Conservation (phyloP, 2,113 vertebrate genomes). For the Oreotrochilus melanogaster region DNA sequence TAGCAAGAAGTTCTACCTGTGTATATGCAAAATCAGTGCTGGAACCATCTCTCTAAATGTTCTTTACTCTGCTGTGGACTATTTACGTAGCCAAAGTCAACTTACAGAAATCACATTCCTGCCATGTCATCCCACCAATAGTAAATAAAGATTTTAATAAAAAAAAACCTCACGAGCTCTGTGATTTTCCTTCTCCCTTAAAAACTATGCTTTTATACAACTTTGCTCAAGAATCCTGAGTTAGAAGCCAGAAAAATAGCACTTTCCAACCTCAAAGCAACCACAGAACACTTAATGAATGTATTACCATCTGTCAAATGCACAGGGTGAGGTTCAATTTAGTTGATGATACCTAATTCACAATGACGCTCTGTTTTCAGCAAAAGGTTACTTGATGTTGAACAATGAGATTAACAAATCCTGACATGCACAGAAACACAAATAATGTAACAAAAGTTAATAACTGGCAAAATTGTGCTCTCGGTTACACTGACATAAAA, state of each 20-base stretch:
- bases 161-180: neutral
- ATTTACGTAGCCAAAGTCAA: neutral
- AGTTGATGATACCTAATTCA: conserved; percentile 68
- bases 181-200: neutral
- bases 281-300: conserved; percentile 71
- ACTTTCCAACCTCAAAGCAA: conserved; percentile 69
- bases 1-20: neutral
- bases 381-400: conserved; percentile 55
- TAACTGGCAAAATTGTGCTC: conserved; percentile 30
- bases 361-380: conserved; percentile 54
- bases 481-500: neutral
- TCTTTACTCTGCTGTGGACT: neutral
- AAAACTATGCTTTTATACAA: conserved; percentile 41
- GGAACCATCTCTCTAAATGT: neutral
- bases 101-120: neutral
- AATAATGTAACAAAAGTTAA: conserved; percentile 58
- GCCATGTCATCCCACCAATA: neutral
- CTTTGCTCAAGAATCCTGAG: conserved; percentile 17
- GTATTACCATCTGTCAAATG: conserved; percentile 65
- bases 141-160: neutral
- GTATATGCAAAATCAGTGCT: neutral
- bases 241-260: conserved; percentile 66
- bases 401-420: conserved; percentile 64
- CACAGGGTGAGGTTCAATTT: conserved; percentile 61
- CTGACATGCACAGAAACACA: conserved; percentile 62